A percentile compares a stretch with the other conserved stretches of the same genome.
Conservation (phyloP, 2,888 invertebrate species). For the Tetragonula carbonaria region DNA sequence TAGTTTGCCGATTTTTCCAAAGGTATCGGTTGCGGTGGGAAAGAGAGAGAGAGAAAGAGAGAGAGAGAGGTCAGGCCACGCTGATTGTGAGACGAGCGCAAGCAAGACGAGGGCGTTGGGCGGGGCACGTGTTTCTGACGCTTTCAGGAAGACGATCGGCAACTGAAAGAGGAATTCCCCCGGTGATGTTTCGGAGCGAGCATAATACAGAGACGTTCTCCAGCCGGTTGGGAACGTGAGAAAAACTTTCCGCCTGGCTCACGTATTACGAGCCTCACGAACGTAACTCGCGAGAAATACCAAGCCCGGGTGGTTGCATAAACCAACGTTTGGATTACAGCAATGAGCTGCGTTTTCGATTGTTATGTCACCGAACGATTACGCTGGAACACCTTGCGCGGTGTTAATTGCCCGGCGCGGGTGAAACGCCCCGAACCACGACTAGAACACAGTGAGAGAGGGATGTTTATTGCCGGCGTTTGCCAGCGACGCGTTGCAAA, state of each 20-base stretch:
- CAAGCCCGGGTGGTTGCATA: conserved; percentile 53
- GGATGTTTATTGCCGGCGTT: conserved; percentile 33
- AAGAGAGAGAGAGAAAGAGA: not conserved
- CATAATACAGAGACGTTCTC: conserved; percentile 28
- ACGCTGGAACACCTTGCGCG: conserved; percentile 14
- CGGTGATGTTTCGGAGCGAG: conserved; percentile 22
- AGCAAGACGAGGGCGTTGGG: conserved; percentile 67
- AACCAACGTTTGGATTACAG: conserved; percentile 47
- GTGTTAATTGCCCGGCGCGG: conserved; percentile 47
- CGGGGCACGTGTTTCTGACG: conserved; percentile 59
- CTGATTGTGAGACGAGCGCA: conserved; percentile 58
- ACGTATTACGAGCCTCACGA: not conserved
- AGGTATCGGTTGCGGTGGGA: conserved; percentile 36
- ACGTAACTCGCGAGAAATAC: conserved; percentile 28
- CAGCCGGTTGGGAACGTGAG: conserved; percentile 45
- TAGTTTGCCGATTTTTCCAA: conserved; percentile 60
- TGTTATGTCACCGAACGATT: conserved; percentile 54
- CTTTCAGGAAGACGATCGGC: conserved; percentile 50
- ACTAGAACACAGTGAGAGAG: conserved; percentile 1
- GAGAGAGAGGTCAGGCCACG: conserved; percentile 52
- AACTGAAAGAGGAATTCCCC: conserved; percentile 35
- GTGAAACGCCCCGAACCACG: not conserved
- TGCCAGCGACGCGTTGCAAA: conserved; percentile 48
- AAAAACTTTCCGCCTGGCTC: conserved; percentile 50
- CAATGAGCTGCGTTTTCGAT: conserved; percentile 45